Base-by-base conservation (phyloP, 2,888 invertebrate species). In the Caenorhabditis panamensis region DNA sequence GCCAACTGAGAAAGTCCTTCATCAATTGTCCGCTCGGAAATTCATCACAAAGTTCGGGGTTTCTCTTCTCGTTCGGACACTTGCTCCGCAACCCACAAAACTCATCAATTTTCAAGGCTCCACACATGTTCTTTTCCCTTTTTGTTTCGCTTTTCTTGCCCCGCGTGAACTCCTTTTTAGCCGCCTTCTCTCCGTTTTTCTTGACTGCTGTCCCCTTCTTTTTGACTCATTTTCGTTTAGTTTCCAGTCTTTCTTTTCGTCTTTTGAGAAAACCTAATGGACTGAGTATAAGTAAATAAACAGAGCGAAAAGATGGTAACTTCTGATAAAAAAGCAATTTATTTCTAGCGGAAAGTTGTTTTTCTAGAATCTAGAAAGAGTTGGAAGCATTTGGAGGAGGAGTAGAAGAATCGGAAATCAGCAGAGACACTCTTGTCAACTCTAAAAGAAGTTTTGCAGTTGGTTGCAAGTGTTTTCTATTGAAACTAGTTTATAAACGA, bases 61-160 rank as follows among this genome's bases (percentile, higher is more conserved):
- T 54, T 62, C 36, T 22, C 37, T 18, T 31, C 1, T 54, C 71
- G 63, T 18, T 56, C 62, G 54, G 41, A 26, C 53, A 56, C 53
- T 26, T 36, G 51, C 63, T 28, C 54, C 61, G 28, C 62, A 73
- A 73, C 64, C 72, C 72, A 73, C 63, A 73, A 63, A 73, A 73
- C 72, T 72, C 72, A 73, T 59, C 71, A 59, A 58, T 59, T 71
- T 78, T 67, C 75, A 66, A 75, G 58, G 72, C 72, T 77, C 67
- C 59, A 26, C 68, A 56, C 59, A 51, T 77, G 58, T 72, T 54
- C 44, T 44, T 54, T 44, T 24, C 31, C 5, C 49, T 66, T 64
- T 79, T 67, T 72, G 64, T 72, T 67, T 62, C 62, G 53, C 63
- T 36, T 31, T 64, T 73, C 54, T 58, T 51, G 8, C 3, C 31